These are phyloP conservation scores for Lepas anatifera DNA, from an alignment of 2,888 invertebrate genomes.

Conservation along the genomic window DNA sequence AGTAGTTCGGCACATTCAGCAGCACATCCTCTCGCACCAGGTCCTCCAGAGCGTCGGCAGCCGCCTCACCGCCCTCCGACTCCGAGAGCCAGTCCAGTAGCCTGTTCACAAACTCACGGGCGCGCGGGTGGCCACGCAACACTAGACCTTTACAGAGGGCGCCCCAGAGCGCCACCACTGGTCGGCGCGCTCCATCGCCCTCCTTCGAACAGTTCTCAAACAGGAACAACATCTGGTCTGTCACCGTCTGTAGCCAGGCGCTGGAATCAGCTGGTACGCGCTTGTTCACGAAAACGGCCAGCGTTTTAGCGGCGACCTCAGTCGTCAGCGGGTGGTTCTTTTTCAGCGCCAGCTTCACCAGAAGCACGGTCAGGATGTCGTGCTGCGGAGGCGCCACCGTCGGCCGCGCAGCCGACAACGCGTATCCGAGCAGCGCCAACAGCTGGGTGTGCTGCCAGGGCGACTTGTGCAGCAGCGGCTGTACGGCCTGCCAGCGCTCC, in stretches of 20 bases:
- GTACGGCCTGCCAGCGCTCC: background rate
- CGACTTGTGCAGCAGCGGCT: background rate
- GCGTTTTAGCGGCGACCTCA: background rate
- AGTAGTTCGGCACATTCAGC: background rate
- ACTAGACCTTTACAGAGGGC: background rate
- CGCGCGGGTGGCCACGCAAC: background rate
- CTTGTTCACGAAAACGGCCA: background rate
- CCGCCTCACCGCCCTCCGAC: background rate
- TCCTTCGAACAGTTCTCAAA: background rate
- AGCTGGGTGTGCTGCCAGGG: slow-evolving; percentile 13
- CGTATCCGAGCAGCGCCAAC: background rate
- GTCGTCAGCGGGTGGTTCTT: background rate
- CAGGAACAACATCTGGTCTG: background rate
- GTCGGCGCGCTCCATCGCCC: background rate
- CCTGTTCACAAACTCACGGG: background rate
- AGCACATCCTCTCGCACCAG: background rate
- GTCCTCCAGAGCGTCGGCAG: background rate
- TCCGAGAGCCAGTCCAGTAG: background rate
- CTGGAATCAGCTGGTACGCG: background rate
- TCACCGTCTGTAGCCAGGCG: background rate
- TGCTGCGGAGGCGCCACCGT: background rate
- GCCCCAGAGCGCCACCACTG: background rate
- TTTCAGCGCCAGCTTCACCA: background rate
- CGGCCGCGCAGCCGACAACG: background rate
- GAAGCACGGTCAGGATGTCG: slow-evolving; percentile 1